Evolutionary conservation across 2,113 vertebrate genomes (phyloP).

Genomic region (Malurus alboscapulatus): DNA sequence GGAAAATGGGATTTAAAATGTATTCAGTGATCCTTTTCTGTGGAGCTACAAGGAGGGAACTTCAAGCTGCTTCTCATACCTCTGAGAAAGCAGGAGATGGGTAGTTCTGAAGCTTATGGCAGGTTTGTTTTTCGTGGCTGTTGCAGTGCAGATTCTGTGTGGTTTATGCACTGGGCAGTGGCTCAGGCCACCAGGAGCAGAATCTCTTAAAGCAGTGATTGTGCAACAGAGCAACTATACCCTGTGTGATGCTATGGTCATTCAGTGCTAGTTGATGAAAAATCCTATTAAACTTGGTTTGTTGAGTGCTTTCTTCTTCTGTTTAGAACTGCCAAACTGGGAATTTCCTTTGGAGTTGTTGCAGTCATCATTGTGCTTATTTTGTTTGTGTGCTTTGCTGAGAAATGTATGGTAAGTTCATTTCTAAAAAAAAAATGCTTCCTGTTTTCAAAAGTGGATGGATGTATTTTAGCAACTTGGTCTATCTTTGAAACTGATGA

Average conservation of each 20-base stretch:
- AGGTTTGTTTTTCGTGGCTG: background rate
- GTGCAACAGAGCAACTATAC: background rate
- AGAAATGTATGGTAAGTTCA: constrained; percentile 83
- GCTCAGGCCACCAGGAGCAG: background rate
- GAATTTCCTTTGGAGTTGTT: constrained; percentile 80
- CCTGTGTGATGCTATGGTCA: background rate
- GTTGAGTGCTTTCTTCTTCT: background rate
- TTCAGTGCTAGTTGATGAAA: background rate
- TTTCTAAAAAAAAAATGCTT: background rate
- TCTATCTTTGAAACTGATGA: background rate
- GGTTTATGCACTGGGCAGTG: background rate
- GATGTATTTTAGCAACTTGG: background rate
- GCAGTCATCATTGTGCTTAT: constrained; percentile 78
- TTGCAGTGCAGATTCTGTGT: background rate
- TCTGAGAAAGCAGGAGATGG: background rate
- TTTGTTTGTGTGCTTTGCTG: constrained; percentile 85
- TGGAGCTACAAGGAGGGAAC: background rate
- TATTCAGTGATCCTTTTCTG: background rate
- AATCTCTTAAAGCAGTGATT: background rate
- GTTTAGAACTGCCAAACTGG: constrained; percentile 75
- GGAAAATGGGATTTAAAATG: background rate
- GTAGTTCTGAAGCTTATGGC: background rate
- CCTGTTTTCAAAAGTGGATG: background rate
- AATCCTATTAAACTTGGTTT: background rate
- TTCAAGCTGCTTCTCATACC: background rate